Conservation (phyloP, 2,113 vertebrate species). For the Brienomyrus brachyistius region DNA sequence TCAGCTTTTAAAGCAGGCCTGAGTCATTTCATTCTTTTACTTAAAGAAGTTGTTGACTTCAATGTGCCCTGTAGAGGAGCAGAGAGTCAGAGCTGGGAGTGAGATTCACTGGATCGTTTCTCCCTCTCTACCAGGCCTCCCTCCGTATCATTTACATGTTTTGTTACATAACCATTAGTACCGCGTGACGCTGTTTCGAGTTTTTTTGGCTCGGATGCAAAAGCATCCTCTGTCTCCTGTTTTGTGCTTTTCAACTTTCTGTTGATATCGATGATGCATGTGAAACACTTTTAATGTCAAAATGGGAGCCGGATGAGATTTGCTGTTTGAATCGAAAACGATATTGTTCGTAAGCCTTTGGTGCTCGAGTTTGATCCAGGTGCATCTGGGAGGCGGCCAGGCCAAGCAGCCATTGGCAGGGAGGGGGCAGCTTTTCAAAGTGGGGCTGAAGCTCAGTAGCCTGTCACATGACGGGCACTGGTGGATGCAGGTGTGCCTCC, state of each 20-base stretch:
- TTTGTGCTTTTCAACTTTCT: neutral
- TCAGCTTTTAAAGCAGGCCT: neutral
- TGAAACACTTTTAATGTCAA: neutral
- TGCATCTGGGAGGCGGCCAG: neutral
- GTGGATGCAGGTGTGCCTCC: neutral
- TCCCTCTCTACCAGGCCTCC: neutral
- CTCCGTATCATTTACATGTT: neutral
- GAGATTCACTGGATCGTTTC: slow-evolving; percentile 56
- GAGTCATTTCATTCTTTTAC: neutral
- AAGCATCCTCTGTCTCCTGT: neutral
- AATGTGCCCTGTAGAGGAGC: neutral
- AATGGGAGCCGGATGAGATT: neutral
- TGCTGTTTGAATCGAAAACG: neutral
- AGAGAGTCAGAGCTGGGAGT: slow-evolving; percentile 36
- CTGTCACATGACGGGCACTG: neutral
- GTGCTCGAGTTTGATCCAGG: neutral
- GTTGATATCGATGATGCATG: neutral
- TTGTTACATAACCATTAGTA: neutral
- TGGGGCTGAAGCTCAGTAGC: neutral
- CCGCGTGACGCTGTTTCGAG: neutral
- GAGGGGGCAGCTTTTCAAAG: neutral
- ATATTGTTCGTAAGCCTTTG: neutral
- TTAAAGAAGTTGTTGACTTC: neutral
- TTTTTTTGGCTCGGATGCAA: neutral
- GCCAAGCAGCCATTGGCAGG: neutral